Base-by-base conservation (phyloP, 2,797 vertebrate genomes). In the Pempheris klunzingeri region DNA sequence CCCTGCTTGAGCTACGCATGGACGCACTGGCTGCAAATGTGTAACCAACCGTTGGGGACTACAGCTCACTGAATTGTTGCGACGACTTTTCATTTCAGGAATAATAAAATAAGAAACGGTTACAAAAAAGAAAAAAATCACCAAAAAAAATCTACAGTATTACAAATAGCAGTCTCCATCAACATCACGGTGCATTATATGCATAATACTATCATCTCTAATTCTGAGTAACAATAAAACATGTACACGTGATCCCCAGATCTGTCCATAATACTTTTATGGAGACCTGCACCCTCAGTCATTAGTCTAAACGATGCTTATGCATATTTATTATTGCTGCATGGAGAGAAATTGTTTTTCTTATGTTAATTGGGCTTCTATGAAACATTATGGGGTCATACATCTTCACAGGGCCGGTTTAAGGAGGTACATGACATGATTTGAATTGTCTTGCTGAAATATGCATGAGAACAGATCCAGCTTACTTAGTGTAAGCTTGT, bases 1-100 rank as follows among this genome's bases (percentile, higher is more conserved):
- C 88, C 80, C 87, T 46, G 84, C 32, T 78, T 81, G 79, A 49
- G 82, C 87, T 76, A 81, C 82, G 85, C 86, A 82, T 76, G 85
- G 84, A 86, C 81, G 73, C 87, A 58, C 81, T 52, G 81, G 70
- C 77, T 80, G 71, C 74, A 71, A 74, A 71, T 68, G 62, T 80
- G 78, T 8, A 77, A 54, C 50, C 57, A 74, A 28, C 49, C 76
- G 32, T 36, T 28, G 30, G 65, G 69, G 43, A 64, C 52, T 14
- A 62, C 15, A 52, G 52, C 24, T 52, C 24, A 6, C 58, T 43
- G 46, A n/a, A n/a, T 53, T 80, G 75, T 17, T 76, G 70, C 58
- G 54, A 66, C 39, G 55, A 81, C 50, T 22, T 76, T 43, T 74
- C 38, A 73, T 72, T 44, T 38, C 17, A 74, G 20, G 18, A 36